Conservation (phyloP, 2,797 vertebrate genomes). For the Cirrhinus molitorella region DNA sequence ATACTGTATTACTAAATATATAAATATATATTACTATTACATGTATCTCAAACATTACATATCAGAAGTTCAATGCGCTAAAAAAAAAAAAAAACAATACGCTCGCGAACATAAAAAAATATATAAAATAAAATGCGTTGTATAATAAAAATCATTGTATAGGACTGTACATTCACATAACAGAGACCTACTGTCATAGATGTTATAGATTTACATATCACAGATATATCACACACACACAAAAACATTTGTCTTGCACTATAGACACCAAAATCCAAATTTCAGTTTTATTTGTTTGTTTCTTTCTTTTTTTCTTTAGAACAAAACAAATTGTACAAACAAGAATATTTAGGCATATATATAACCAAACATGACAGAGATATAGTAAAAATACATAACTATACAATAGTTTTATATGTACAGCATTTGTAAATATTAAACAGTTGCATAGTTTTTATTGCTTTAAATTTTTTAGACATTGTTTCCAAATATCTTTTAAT, state of each 20-base stretch:
- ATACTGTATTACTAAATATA: no score
- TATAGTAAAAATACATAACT: background rate
- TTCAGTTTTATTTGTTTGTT: background rate
- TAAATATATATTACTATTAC: background rate
- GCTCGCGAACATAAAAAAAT: background rate
- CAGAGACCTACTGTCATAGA: background rate
- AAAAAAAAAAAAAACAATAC: background rate
- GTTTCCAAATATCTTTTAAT: background rate
- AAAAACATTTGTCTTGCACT: background rate
- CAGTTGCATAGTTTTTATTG: background rate
- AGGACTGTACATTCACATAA: background rate
- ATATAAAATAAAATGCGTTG: background rate
- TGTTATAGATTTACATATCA: slow-evolving; percentile 1
- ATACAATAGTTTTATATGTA: background rate
- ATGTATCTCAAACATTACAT: background rate
- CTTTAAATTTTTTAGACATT: background rate
- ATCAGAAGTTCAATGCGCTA: background rate
- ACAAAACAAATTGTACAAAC: background rate
- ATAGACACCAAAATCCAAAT: background rate
- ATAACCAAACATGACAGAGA: no score
- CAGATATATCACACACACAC: background rate
- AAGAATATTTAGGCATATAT: background rate
- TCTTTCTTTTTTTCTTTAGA: background rate
- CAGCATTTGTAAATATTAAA: background rate
- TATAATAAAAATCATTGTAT: no score